Conservation (phyloP, 2,888 invertebrate genomes). For the Margaritifera margaritifera region DNA sequence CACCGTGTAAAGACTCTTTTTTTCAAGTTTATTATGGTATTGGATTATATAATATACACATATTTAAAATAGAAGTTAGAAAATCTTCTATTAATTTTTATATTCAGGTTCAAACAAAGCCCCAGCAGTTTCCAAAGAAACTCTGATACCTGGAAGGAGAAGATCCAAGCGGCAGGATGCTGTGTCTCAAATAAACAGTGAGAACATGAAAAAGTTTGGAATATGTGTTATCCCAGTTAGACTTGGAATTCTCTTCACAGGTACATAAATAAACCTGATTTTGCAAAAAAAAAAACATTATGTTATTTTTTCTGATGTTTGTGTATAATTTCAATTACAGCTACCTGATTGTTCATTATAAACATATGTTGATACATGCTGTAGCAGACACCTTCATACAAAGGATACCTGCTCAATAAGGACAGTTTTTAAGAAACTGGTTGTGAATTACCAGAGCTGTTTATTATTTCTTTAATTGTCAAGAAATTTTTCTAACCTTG, state of each 20-base stretch:
- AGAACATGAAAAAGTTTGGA: slow-evolving; percentile 65
- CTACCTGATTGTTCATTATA: too few relatives aligned
- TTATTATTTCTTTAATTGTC: too few relatives aligned
- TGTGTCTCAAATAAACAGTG: slow-evolving; percentile 52
- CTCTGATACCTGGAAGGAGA: slow-evolving; percentile 24
- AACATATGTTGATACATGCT: too few relatives aligned
- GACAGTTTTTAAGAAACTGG: too few relatives aligned
- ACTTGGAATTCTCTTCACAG: slow-evolving; percentile 66
- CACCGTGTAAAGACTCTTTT: neutral
- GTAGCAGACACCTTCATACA: too few relatives aligned
- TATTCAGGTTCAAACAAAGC: slow-evolving; percentile 37
- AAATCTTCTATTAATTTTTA: neutral
- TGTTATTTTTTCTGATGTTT: too few relatives aligned
- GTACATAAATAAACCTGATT: slow-evolving; percentile 27
- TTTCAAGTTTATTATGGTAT: neutral
- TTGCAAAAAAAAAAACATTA: too few relatives aligned
- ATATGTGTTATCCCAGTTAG: slow-evolving; percentile 63
- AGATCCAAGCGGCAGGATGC: slow-evolving; percentile 49
- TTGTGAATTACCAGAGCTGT: too few relatives aligned
- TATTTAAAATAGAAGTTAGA: neutral
- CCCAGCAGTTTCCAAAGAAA: slow-evolving; percentile 25
- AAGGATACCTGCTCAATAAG: too few relatives aligned
- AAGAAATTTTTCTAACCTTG: too few relatives aligned
- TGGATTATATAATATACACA: neutral
- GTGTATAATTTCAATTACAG: too few relatives aligned